phyloP scores from a whole-genome alignment of 2,113 vertebrate genomes.

The Chamaea fasciata region DNA sequence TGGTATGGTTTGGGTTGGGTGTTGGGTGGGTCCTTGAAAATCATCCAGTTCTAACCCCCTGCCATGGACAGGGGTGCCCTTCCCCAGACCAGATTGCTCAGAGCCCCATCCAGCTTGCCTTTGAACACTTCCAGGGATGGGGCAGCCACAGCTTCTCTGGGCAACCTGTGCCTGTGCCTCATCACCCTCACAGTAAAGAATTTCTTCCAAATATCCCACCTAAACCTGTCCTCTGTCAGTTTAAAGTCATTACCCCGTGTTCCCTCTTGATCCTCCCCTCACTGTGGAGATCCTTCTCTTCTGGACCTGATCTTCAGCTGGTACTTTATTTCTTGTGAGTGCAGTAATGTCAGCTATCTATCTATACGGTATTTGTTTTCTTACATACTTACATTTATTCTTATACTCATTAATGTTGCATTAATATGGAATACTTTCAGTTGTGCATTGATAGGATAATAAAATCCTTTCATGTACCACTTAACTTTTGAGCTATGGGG shows the following conservation, averaged over 20 bases:
- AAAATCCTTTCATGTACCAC: background rate
- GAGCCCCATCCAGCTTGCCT: background rate
- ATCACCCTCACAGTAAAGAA: background rate
- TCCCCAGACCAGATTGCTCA: background rate
- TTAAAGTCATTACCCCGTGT: background rate
- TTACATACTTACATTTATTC: background rate
- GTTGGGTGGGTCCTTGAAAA: background rate
- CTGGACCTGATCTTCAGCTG: background rate
- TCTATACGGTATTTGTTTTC: background rate
- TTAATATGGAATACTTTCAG: background rate
- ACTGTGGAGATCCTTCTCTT: background rate
- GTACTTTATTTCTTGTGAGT: background rate
- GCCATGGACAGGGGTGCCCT: background rate
- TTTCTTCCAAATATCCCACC: background rate
- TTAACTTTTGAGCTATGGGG: background rate
- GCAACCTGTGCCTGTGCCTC: accelerated
- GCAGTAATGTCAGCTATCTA: background rate
- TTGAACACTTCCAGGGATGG: background rate
- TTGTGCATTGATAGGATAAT: background rate
- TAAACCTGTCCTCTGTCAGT: background rate
- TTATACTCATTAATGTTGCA: background rate
- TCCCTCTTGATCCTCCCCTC: background rate
- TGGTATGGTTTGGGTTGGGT: background rate
- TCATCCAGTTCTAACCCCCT: background rate
- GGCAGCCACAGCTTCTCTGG: background rate